Evolutionary conservation across 2,888 invertebrate species (phyloP).

Genomic region (Melanostoma mellinum): DNA sequence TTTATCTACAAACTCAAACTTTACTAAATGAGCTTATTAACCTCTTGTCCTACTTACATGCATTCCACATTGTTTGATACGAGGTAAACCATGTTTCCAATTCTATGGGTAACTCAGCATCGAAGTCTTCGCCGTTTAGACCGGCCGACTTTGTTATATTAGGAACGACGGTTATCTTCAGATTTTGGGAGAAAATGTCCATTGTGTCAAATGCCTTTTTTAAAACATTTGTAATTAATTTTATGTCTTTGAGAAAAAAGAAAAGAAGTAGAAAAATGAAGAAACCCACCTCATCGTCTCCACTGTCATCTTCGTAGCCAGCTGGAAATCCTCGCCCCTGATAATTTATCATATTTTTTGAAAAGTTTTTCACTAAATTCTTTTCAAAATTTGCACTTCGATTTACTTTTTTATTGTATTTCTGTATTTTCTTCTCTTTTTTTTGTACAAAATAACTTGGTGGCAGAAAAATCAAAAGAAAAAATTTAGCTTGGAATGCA

Average conservation of each 20-base stretch:
- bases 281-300: conserved; percentile 73
- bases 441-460: conserved; percentile 21
- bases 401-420: neutral
- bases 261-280: conserved; percentile 15
- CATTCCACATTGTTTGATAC: conserved; percentile 79
- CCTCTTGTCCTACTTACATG: conserved; percentile 74
- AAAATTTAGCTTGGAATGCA: conserved; percentile 53
- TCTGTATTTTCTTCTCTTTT: neutral
- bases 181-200: conserved; percentile 74
- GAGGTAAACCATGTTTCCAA: conserved; percentile 77
- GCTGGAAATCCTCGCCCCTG: conserved; percentile 76
- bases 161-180: conserved; percentile 81
- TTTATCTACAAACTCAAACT: conserved; percentile 74
- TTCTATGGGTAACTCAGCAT: conserved; percentile 77
- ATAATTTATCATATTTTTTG: conserved; percentile 37
- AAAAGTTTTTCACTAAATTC: neutral
- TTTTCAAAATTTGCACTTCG: conserved; percentile 17
- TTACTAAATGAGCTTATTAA: neutral
- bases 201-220: conserved; percentile 45
- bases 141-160: conserved; percentile 80
- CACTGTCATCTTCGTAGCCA: conserved; percentile 78
- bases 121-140: conserved; percentile 79
- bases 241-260: neutral
- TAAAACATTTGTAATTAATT: neutral
- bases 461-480: conserved; percentile 36